Conservation (phyloP, 2,113 vertebrate genomes). For the Calidris pygmaea region DNA sequence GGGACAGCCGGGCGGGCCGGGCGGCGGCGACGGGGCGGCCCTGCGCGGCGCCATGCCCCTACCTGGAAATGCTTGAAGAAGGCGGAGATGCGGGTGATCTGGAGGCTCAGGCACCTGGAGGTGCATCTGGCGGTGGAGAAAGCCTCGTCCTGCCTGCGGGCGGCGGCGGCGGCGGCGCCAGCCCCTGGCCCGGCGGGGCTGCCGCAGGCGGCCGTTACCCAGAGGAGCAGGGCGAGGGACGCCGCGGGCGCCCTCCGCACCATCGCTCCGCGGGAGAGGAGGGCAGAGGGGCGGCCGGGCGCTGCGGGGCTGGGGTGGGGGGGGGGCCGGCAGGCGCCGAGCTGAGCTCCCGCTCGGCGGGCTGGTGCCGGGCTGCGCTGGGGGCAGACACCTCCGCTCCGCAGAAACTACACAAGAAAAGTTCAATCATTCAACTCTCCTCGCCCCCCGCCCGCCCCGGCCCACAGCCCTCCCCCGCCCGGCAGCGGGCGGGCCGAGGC, state of each 20-base stretch:
- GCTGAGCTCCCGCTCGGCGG: not conserved
- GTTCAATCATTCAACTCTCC: no score
- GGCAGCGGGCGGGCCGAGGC: no score
- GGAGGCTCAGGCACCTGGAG: constrained; percentile 92
- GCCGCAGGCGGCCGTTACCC: constrained; percentile 81
- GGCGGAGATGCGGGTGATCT: constrained; percentile 95
- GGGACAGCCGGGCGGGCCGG: not conserved
- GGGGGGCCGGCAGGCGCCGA: not conserved
- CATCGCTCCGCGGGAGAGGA: constrained; percentile 69
- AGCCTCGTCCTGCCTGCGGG: constrained; percentile 85
- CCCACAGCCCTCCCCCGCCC: no score
- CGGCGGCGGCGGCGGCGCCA: constrained; percentile 57
- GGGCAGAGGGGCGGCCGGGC: not conserved
- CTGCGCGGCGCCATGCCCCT: not conserved
- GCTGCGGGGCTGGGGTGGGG: not conserved
- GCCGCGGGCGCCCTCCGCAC: constrained; percentile 70
- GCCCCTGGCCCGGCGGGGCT: constrained; percentile 57
- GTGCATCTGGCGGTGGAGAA: constrained; percentile 88
- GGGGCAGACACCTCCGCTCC: no score
- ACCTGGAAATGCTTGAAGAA: constrained; percentile 93
- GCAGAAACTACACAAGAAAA: no score
- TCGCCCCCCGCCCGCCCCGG: no score
- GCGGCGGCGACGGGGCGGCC: not conserved
- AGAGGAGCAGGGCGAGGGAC: constrained; percentile 78
- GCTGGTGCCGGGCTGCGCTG: no score